Evolutionary conservation across 2,888 invertebrate species (phyloP).

Genomic region (Synanthedon vespiformis): DNA sequence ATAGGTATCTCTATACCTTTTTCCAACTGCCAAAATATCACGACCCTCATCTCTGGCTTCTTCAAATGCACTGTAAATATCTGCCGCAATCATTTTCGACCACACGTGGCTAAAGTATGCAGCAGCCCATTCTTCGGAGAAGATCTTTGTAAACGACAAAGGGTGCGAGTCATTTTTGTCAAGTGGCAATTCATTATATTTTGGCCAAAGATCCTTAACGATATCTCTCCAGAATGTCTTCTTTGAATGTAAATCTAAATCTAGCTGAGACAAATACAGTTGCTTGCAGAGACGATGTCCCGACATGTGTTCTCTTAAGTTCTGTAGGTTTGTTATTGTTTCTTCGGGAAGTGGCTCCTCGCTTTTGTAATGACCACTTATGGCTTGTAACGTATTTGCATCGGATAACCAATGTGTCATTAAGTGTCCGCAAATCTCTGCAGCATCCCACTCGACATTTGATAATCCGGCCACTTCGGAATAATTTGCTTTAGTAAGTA

Average conservation of each 20-base stretch:
- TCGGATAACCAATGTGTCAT: constrained; percentile 85
- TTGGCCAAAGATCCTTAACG: constrained; percentile 82
- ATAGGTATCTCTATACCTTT: constrained; percentile 84
- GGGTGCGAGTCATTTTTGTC: constrained; percentile 86
- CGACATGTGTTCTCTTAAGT: constrained; percentile 79
- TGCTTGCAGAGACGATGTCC: constrained; percentile 84
- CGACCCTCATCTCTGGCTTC: constrained; percentile 71
- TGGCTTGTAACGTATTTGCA: constrained; percentile 64
- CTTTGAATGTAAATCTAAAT: constrained; percentile 83
- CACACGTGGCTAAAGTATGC: constrained; percentile 89
- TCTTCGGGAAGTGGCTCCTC: constrained; percentile 78
- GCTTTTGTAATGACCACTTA: constrained; percentile 82
- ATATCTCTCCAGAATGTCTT: constrained; percentile 87
- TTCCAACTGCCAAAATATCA: constrained; percentile 71
- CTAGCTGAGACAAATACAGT: constrained; percentile 84
- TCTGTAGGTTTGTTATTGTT: constrained; percentile 72
- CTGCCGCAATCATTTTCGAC: constrained; percentile 91
- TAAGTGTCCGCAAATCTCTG: constrained; percentile 85
- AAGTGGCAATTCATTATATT: constrained; percentile 81
- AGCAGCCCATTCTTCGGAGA: constrained; percentile 86
- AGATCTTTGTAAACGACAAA: constrained; percentile 85
- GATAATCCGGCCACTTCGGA: constrained; percentile 87
- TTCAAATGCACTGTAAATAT: constrained; percentile 87
- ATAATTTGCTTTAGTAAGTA: constrained; percentile 85
- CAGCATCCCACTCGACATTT: constrained; percentile 95